Conservation (phyloP, 2,113 vertebrate genomes). For the Trematocara unimaculatum region DNA sequence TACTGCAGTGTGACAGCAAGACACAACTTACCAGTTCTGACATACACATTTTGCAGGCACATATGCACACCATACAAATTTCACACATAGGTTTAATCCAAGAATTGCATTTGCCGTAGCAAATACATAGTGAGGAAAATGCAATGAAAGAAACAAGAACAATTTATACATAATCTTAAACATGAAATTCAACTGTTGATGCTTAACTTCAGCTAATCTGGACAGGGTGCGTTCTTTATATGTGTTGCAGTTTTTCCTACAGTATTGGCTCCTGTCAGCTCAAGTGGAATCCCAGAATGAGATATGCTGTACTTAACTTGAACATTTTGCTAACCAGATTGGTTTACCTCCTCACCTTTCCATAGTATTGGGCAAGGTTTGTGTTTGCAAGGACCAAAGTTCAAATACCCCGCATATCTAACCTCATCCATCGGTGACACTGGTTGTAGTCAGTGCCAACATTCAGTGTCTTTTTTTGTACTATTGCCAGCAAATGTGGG, state of each 20-base stretch:
- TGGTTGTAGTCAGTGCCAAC: background rate
- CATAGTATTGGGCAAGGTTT: background rate
- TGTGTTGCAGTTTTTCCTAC: background rate
- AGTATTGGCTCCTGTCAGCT: background rate
- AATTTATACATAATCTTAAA: background rate
- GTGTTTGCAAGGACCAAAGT: background rate
- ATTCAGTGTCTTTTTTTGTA: background rate
- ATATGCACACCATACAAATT: background rate
- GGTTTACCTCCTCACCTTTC: background rate
- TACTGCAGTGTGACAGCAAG: background rate
- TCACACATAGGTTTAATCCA: background rate
- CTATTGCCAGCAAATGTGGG: background rate
- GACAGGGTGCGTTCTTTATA: background rate
- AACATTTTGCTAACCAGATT: background rate
- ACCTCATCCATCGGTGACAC: background rate
- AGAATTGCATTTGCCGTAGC: background rate
- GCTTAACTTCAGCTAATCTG: background rate
- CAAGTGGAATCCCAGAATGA: background rate
- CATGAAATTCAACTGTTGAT: background rate
- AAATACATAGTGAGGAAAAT: background rate
- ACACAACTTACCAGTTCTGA: background rate
- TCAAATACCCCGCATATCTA: background rate
- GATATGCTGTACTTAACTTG: background rate
- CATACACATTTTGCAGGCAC: background rate
- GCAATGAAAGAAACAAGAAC: background rate